Base-by-base conservation (phyloP, 2,797 vertebrate genomes). In the Megalops cyprinoides region DNA sequence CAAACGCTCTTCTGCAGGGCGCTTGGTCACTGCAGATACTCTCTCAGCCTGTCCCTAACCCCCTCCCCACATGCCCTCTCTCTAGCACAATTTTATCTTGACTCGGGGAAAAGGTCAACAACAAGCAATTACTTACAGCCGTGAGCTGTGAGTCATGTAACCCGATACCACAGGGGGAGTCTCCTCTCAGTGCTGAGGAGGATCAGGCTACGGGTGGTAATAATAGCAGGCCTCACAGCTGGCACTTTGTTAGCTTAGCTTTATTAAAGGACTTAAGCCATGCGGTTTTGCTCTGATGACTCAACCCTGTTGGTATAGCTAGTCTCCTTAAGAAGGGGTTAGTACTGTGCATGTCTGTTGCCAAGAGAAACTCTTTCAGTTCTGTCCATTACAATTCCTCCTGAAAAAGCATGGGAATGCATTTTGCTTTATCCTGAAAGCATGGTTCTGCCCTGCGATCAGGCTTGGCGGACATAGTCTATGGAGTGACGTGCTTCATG, bases 201-300 rank as follows among this genome's bases (percentile, higher is more conserved):
- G 89, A 83, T 91, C 85, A 84, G 81, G 85, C 86, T 87, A 87
- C 87, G 85, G 79, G 79, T 84, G 81, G 84, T 90, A 90, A 90
- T 90, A 90, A 89, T 91, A 89, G 89, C 86, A 85, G 46, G 74
- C 74, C 42, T 56, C 84, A 80, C 89, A 90, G 87, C 88, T 89
- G 89, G 83, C 82, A 84, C 85, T 84, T 82, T 82, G 83, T 77
- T 80, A 84, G 82, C 78, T 84, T 83, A 75, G 83, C 74, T 86
- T 67, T 81, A 83, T 82, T 80, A 85, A 80, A 86, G 80, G 9
- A 78, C 77, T 77, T 84, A 78, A 69, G 77, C 79, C 79, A 53
- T 78, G 79, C 82, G 84, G 80, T 82, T 80, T 58, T 56, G n/a
- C 83, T 74, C 81, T 74, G n/a, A 46, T 76, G 62, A 51, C 77